These are phyloP conservation scores for Argyrosomus regius DNA, from an alignment of 2,797 vertebrate species.

Conservation along the genomic window DNA sequence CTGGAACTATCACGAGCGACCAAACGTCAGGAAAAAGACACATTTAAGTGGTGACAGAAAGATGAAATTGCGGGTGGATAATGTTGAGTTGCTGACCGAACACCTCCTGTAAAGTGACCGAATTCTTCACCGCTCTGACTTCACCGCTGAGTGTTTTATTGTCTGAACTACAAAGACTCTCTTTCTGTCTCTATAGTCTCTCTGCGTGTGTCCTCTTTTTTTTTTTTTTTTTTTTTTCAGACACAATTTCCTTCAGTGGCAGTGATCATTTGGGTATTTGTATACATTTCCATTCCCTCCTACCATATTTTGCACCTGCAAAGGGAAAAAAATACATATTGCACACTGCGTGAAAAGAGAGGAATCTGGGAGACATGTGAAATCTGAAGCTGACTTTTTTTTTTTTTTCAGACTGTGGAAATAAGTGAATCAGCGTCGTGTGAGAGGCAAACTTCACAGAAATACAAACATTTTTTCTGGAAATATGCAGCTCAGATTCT, in stretches of 20 bases:
- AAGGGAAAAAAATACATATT: too few species aligned
- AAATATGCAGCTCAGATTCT: background rate
- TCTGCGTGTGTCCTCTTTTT: background rate
- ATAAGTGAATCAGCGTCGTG: background rate
- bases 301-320: background rate
- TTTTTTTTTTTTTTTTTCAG: background rate
- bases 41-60: background rate
- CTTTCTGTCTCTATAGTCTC: background rate
- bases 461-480: background rate
- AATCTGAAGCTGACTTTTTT: background rate
- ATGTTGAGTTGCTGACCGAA: background rate
- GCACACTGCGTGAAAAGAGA: background rate
- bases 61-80: background rate
- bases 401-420: background rate
- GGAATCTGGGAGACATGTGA: background rate
- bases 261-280: background rate
- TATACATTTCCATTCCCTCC: background rate
- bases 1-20: background rate
- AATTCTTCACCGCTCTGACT: background rate
- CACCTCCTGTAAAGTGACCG: background rate
- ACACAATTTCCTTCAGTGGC: background rate
- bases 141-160: background rate
- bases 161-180: background rate
- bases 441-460: background rate
- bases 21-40: background rate